phyloP scores from a whole-genome alignment of 1,140 invertebrate species.

The Euwallacea fornicatus region DNA sequence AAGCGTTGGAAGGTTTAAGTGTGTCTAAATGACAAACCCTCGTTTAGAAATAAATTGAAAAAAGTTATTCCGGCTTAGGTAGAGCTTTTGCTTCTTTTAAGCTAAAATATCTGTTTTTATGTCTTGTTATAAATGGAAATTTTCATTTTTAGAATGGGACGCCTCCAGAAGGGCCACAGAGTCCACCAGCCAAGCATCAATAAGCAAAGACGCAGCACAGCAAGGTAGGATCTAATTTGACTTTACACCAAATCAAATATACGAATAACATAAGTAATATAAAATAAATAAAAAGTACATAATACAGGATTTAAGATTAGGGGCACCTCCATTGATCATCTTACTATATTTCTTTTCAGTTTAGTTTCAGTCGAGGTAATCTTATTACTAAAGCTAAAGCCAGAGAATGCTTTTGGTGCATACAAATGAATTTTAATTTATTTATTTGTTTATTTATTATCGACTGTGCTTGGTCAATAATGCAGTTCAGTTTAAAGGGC shows the following conservation, averaged over 20 bases:
- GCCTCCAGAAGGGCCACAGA: conserved; percentile 41
- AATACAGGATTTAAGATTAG: conserved; percentile 22
- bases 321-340: conserved; percentile 39
- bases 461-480: too few species aligned
- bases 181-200: conserved; percentile 23
- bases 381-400: conserved; percentile 34
- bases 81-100: too few species aligned
- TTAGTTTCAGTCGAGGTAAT: conserved; percentile 18
- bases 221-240: conserved; percentile 44
- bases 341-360: conserved; percentile 28
- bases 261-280: too few species aligned
- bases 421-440: conserved; percentile 4
- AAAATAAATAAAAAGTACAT: background rate
- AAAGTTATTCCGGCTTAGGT: too few species aligned
- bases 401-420: conserved; percentile 48
- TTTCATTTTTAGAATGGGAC: conserved; percentile 50
- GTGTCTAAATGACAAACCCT: too few species aligned
- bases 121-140: background rate
- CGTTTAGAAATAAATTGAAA: too few species aligned
- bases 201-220: conserved; percentile 45
- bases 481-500: background rate
- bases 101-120: too few species aligned
- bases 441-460: too few species aligned
- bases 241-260: background rate
- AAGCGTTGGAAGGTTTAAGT: too few species aligned